These are phyloP conservation scores for Cydia splendana DNA, from an alignment of 1,140 invertebrate genomes.

Conservation along the genomic window DNA sequence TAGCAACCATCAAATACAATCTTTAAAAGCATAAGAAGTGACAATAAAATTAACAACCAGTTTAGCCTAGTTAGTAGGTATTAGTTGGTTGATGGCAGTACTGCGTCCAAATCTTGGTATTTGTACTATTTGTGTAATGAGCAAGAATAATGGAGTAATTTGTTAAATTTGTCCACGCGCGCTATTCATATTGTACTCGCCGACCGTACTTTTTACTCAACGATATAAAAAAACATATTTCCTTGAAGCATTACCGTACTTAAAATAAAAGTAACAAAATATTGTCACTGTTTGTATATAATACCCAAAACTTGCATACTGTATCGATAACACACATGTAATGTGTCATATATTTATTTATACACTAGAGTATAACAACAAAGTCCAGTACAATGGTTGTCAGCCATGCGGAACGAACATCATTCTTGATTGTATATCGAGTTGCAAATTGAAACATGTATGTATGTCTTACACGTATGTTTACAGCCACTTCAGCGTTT, in stretches of 20 bases:
- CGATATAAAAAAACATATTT: neutral
- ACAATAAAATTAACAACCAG: too few species aligned
- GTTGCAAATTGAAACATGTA: neutral
- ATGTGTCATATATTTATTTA: neutral
- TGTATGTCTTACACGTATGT: neutral
- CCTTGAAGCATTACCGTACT: neutral
- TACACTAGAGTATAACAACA: neutral
- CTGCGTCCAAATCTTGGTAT: too few species aligned
- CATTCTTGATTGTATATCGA: slow-evolving; percentile 11
- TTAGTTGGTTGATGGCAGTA: too few species aligned
- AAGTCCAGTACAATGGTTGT: slow-evolving; percentile 8
- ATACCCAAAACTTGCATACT: neutral
- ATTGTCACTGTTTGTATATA: neutral
- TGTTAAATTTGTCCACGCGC: too few species aligned
- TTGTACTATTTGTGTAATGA: too few species aligned
- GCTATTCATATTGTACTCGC: too few species aligned
- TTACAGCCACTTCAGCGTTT: neutral
- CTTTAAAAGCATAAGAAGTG: too few species aligned
- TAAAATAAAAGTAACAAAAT: neutral
- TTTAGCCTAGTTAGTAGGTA: too few species aligned
- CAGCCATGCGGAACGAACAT: slow-evolving; percentile 7
- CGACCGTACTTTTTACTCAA: too few species aligned
- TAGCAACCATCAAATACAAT: too few species aligned
- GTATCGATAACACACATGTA: neutral
- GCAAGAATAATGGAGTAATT: too few species aligned